Evolutionary conservation across 2,113 vertebrate species (phyloP), one percentile per base, ranked within the genome.

Genomic region (Petrocephalus zakoni): DNA sequence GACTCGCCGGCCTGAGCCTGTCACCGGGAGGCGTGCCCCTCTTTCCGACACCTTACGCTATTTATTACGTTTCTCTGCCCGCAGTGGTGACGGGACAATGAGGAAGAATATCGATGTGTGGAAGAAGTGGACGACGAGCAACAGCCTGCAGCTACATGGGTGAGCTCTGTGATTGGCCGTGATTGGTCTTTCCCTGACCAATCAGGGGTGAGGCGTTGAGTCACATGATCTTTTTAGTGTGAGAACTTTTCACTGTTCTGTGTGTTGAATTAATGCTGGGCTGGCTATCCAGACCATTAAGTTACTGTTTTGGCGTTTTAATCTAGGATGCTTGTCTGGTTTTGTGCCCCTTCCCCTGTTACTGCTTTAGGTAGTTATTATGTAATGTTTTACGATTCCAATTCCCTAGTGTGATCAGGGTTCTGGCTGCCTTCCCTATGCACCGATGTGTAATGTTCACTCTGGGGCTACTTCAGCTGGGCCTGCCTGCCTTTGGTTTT

Each of bases 71-170:
- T 2, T 8, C 51, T 81, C 7, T 37, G 37, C 92, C 55, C 92
- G 13, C 92, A 99, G 98, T 11, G 98, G 98, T 21, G 98, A 99
- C 87, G 98, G 97, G 90, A 99, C 98, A 1, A 96, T 99, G 97
- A 96, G 98, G 90, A 99, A 99, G 89, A 99, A 99, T 93, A 98
- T 99, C 1, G 98, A 99, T 0, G 98, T 99, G 1, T 99, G 98
- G 98, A 99, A 97, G 93, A 99, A 99, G 83, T 99, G 98, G 98
- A 98, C 96, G 1, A 98, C 98, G 1, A 95, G 97, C 64, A 99
- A 99, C 93, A 99, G 98, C 92, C 93, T 99, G 90, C 98, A 99
- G 88, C 95, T 99, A 13, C 98, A 99, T n/a, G 98, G 98, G 98
- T 99, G 91, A 96, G 81, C 42, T 42, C 42, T 42, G 42, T 42